Evolutionary conservation across 2,888 invertebrate species (phyloP).

Genomic region (Carabus problematicus): DNA sequence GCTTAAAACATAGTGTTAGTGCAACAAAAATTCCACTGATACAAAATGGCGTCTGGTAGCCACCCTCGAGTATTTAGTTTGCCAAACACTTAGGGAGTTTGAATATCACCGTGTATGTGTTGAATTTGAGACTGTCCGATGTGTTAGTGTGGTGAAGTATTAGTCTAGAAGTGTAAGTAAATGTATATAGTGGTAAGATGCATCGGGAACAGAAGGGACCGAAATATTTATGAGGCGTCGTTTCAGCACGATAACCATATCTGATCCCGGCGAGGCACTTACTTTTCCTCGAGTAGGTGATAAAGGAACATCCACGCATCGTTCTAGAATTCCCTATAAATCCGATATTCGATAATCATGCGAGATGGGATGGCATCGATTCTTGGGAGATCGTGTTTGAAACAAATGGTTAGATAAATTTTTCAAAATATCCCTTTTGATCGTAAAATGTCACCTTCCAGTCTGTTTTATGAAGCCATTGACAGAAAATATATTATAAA

Average conservation of each 20-base stretch:
- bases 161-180: too few species aligned
- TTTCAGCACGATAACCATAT: constrained; percentile 36
- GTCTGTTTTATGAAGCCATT: constrained; percentile 40
- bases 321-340: constrained; percentile 13
- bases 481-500: constrained; percentile 36
- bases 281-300: constrained; percentile 31
- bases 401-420: constrained; percentile 41
- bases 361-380: constrained; percentile 20
- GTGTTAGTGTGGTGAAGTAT: too few species aligned
- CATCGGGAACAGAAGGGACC: constrained; percentile 5
- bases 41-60: too few species aligned
- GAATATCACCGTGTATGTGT: too few species aligned
- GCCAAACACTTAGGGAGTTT: too few species aligned
- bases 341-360: constrained; percentile 34
- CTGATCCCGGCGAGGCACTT: constrained; percentile 34
- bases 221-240: constrained; percentile 35
- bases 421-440: constrained; percentile 30
- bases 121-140: too few species aligned
- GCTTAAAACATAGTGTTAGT: too few species aligned
- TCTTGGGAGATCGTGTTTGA: neutral
- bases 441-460: constrained; percentile 35
- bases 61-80: too few species aligned
- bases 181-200: too few species aligned
- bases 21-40: too few species aligned
- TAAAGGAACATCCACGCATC: constrained; percentile 37